Conservation (phyloP, 2,888 invertebrate genomes). For the Willowsia nigromaculata region DNA sequence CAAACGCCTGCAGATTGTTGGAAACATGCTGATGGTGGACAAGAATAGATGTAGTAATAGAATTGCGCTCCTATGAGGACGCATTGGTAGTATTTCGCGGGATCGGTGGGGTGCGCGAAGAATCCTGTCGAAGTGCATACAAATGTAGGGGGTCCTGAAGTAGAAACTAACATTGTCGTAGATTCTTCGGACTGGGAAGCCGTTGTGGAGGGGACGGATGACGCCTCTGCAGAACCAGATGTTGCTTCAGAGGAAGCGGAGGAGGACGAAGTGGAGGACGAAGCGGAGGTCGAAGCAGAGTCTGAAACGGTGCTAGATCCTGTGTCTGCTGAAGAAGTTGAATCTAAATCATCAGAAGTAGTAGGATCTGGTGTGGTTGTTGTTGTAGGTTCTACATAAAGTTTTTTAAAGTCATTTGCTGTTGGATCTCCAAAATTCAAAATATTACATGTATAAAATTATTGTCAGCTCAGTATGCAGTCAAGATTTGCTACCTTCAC, state of each 20-base stretch:
- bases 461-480: too few relatives aligned
- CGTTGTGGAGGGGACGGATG: not conserved
- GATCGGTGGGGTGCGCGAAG: slow-evolving; percentile 53
- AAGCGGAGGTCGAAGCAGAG: not conserved
- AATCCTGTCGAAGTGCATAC: slow-evolving; percentile 46
- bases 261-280: not conserved
- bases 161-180: not conserved
- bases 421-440: not conserved
- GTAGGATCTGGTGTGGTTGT: slow-evolving; percentile 20
- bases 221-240: not conserved
- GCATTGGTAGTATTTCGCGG: slow-evolving; percentile 66
- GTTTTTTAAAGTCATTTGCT: not conserved
- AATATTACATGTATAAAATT: too few relatives aligned
- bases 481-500: too few relatives aligned
- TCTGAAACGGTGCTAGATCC: not conserved
- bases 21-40: slow-evolving; percentile 59
- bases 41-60: slow-evolving; percentile 55
- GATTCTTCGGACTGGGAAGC: not conserved
- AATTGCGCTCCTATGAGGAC: slow-evolving; percentile 54
- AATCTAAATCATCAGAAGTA: not conserved
- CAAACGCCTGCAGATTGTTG: slow-evolving; percentile 26
- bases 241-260: not conserved
- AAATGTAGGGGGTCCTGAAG: slow-evolving; percentile 28
- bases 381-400: not conserved
- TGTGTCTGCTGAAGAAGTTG: not conserved